Conservation (phyloP, 2,797 vertebrate genomes). For the Falco columbarius region DNA sequence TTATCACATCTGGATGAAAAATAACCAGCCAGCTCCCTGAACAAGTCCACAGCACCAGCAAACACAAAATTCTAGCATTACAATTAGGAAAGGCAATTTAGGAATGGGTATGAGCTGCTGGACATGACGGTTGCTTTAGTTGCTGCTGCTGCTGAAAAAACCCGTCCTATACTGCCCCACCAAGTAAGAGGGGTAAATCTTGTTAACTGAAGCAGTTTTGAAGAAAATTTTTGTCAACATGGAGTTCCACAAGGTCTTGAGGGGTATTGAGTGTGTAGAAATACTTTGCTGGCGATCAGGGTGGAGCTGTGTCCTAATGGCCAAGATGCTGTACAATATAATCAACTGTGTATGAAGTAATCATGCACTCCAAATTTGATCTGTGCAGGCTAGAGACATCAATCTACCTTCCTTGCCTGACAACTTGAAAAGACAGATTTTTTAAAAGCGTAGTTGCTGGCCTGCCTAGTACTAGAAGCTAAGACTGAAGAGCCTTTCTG, state of each 20-base stretch:
- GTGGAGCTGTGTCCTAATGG: background rate
- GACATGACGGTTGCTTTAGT: background rate
- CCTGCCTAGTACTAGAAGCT: background rate
- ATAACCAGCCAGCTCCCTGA: background rate
- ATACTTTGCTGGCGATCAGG: background rate
- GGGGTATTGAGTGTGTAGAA: background rate
- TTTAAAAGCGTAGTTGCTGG: background rate
- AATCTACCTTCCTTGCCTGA: background rate
- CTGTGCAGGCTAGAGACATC: background rate
- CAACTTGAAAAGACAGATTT: background rate
- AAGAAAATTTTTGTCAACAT: background rate
- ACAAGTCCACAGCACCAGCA: background rate
- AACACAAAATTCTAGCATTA: background rate
- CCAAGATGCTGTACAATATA: background rate
- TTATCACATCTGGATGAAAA: background rate
- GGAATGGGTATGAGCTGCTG: background rate
- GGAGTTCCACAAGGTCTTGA: background rate
- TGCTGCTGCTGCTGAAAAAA: background rate
- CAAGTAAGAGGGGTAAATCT: background rate
- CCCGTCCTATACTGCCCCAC: background rate
- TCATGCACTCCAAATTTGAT: rapidly evolving
- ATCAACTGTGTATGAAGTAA: background rate
- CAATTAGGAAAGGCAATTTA: background rate
- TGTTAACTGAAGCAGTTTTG: background rate
- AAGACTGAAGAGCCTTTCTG: background rate